Evolutionary conservation across 2,888 invertebrate genomes (phyloP).

Genomic region (Drosophila merina): DNA sequence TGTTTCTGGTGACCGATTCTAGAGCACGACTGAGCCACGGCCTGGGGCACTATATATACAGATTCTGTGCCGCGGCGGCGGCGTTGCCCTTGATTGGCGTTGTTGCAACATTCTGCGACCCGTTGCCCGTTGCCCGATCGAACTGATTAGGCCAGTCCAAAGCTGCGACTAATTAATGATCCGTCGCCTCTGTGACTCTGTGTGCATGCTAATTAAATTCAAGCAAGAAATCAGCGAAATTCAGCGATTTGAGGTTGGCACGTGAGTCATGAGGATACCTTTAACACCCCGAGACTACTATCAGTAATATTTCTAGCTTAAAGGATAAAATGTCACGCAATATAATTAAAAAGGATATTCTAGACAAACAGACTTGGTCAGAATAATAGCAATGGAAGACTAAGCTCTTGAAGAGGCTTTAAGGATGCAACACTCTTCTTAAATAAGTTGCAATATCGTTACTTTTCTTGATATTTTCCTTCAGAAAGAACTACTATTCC

Average conservation of each 20-base stretch:
- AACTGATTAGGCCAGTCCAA: conserved; percentile 56
- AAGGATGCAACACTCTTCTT: neutral
- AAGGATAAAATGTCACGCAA: neutral
- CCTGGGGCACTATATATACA: conserved; percentile 23
- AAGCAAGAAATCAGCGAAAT: conserved; percentile 32
- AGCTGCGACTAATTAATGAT: conserved; percentile 71
- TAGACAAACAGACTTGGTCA: neutral
- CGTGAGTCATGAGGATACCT: conserved; percentile 11
- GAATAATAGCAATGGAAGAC: neutral
- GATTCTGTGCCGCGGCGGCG: conserved; percentile 49
- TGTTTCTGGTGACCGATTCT: conserved; percentile 28
- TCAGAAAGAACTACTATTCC: neutral
- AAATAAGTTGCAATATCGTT: neutral
- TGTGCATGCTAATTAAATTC: conserved; percentile 69
- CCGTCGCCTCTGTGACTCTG: conserved; percentile 32
- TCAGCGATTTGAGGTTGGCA: conserved; percentile 17
- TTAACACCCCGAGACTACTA: neutral
- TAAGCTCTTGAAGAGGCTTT: neutral
- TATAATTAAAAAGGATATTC: neutral
- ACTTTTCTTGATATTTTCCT: neutral
- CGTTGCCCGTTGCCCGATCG: conserved; percentile 45
- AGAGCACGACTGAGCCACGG: conserved; percentile 63
- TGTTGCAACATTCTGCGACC: conserved; percentile 60
- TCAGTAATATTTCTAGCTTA: neutral
- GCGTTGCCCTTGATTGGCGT: conserved; percentile 66